These are phyloP conservation scores for Himalopsyche kuldschensis DNA, from an alignment of 2,888 invertebrate species.

Conservation along the genomic window DNA sequence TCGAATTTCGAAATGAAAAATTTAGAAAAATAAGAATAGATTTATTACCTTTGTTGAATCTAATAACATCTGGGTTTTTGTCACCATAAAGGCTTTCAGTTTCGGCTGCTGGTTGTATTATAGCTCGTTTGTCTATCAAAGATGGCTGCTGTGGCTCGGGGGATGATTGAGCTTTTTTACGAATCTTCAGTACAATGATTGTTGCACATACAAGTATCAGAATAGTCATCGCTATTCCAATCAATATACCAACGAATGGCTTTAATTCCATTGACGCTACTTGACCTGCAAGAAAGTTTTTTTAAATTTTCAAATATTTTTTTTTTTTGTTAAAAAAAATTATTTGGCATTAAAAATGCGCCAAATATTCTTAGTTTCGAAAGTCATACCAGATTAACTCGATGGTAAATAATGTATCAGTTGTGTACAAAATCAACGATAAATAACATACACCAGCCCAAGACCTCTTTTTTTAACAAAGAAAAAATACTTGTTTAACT, in stretches of 20 bases:
- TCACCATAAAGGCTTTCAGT: slow-evolving; percentile 38
- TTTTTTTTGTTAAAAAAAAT: no score
- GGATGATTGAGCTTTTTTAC: slow-evolving; percentile 12
- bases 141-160: slow-evolving; percentile 20
- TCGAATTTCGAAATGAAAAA: no score
- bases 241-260: slow-evolving; percentile 18
- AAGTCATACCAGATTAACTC: no score
- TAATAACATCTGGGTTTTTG: slow-evolving; percentile 65
- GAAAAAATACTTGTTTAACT: no score
- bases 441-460: no score
- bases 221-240: slow-evolving; percentile 18
- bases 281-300: slow-evolving; percentile 7
- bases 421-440: no score
- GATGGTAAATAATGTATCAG: no score
- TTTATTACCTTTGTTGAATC: slow-evolving; percentile 64
- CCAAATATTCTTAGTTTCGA: no score
- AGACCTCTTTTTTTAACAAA: no score
- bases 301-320: no score
- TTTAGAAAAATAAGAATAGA: no score
- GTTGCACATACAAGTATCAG: slow-evolving; percentile 13
- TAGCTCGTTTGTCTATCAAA: slow-evolving; percentile 21
- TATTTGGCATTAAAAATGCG: no score
- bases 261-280: slow-evolving; percentile 13
- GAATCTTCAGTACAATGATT: slow-evolving; percentile 10
- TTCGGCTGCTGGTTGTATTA: slow-evolving; percentile 17